Percentiles rank a stretch among this genome's conserved stretches.
Evolutionary conservation across 2,888 invertebrate species (phyloP).

Genomic region (Asteroscopus sphinx): DNA sequence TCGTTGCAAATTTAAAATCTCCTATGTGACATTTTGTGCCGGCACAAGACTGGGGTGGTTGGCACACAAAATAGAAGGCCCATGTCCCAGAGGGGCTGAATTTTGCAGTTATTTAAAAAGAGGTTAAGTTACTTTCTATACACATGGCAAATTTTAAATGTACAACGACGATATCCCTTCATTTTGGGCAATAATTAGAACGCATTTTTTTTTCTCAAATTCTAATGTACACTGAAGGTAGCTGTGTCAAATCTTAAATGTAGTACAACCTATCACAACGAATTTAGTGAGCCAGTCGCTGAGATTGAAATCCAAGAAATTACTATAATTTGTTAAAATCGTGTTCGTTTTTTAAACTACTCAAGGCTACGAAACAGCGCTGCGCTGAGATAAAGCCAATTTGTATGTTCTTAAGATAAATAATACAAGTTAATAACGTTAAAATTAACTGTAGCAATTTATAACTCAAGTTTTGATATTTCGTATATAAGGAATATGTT

Average conservation of each 20-base stretch:
- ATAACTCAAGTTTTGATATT: conserved; percentile 6
- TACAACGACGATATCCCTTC: too few species aligned
- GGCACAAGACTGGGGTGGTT: too few species aligned
- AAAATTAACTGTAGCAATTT: conserved; percentile 18
- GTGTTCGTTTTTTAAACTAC: background rate
- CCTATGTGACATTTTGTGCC: too few species aligned
- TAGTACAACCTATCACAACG: conserved; percentile 6
- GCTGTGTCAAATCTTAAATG: conserved; percentile 7
- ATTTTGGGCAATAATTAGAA: background rate
- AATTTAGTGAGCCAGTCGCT: background rate
- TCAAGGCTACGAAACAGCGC: background rate
- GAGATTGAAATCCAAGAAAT: conserved; percentile 17
- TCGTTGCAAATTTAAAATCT: too few species aligned
- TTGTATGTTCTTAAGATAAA: background rate
- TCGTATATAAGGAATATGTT: background rate
- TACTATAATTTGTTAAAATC: conserved; percentile 18
- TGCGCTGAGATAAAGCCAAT: conserved; percentile 1
- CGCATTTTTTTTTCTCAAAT: conserved; percentile 6
- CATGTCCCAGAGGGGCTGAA: too few species aligned
- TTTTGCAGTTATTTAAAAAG: too few species aligned
- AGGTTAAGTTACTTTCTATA: too few species aligned
- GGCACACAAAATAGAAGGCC: too few species aligned
- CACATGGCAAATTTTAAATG: too few species aligned
- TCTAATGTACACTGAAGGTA: background rate
- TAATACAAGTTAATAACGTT: conserved; percentile 7